Evolutionary conservation across 1,140 invertebrate species (phyloP), one percentile per base, ranked within the genome.

Genomic region (Cherax quadricarinatus): DNA sequence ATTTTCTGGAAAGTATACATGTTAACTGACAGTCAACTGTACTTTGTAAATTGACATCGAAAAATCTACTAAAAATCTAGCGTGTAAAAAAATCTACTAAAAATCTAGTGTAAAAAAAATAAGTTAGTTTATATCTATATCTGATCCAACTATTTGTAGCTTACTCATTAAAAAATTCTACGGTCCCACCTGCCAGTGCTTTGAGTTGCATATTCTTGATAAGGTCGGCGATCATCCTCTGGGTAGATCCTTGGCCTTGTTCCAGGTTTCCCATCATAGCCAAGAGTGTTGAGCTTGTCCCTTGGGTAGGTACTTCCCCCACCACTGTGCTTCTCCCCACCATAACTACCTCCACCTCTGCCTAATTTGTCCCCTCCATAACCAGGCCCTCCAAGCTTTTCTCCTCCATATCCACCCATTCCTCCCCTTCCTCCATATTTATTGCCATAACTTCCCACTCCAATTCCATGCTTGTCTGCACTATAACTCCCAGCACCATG

Each of bases 331-430:
- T 89, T 81, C 21, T 82, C 75, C n/a, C 30, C 87, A 5, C 87
- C 79, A 41, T 49, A 57, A 9, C 60, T 48, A 70, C 87, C 87
- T 49, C 79, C 62, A 30, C 78, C 30, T 81, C 78, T 81, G 53
- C 87, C 79, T 12, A 82, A 48, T 49, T 89, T 89, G 57, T 89
- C 87, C n/a, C 83, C 83, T 86, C 85, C 85, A 53, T 87, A 87
- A 51, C 60, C 53, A 14, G 57, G 51, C 51, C 70, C 70, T 75
- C 70, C 70, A 75, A 30, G 70, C 21, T 75, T 75, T 75, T 75
- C 70, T 75, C 70, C 49, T 57, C 80, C 88, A 60, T 89, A 89
- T 48, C 81, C 60, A 70, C 82, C 75, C 14, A 75, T 49, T n/a
- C 82, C 53, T 85, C 90, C 84, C 51, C 90, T 80, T 51, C 84